Conservation (phyloP, 2,113 vertebrate species). For the Dromas ardeola region DNA sequence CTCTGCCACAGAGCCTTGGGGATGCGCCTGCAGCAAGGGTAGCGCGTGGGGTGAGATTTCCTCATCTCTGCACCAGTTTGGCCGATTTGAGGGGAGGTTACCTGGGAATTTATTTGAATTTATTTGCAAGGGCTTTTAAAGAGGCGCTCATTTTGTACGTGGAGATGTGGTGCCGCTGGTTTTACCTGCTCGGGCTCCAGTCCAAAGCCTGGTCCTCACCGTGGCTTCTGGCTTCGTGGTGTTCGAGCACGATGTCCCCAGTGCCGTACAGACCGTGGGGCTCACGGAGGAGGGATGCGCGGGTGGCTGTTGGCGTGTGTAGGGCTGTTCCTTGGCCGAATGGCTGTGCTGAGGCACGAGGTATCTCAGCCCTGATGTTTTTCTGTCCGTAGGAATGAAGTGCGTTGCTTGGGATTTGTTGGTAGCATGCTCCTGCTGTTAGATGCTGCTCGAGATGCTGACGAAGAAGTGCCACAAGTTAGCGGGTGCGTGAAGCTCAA, state of each 20-base stretch:
- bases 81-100: not conserved
- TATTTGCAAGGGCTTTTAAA: not conserved
- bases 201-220: not conserved
- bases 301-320: fast-evolving
- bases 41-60: fast-evolving
- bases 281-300: not conserved
- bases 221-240: not conserved
- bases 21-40: not conserved
- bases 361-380: not conserved
- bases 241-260: fast-evolving
- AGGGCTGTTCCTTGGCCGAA: not conserved
- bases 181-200: not conserved
- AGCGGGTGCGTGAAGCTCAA: not conserved
- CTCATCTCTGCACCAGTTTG: not conserved
- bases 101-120: not conserved
- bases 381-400: not conserved
- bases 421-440: not conserved
- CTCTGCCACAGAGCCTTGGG: not conserved
- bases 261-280: fast-evolving
- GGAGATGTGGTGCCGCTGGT: not conserved
- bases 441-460: not conserved
- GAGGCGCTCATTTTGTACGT: fast-evolving
- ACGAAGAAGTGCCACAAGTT: not conserved
- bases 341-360: not conserved
- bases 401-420: not conserved